These are phyloP conservation scores for Polypterus senegalus DNA, from an alignment of 2,113 vertebrate genomes.

Conservation along the genomic window DNA sequence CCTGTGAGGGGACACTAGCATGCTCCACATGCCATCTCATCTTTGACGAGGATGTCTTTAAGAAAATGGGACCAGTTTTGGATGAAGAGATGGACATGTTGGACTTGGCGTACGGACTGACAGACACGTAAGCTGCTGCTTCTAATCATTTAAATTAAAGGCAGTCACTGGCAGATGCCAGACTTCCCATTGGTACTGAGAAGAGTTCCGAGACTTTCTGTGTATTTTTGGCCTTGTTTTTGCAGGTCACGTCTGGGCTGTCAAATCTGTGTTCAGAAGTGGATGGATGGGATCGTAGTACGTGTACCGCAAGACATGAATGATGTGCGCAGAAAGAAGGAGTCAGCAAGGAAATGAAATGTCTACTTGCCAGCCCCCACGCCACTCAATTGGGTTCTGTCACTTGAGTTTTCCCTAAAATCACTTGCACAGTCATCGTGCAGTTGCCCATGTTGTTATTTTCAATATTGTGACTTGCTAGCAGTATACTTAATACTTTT, in stretches of 20 bases:
- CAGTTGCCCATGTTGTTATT: too few species aligned
- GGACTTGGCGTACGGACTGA: constrained; percentile 54
- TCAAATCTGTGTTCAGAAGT: constrained; percentile 48
- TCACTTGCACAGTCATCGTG: background rate
- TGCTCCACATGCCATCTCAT: constrained; percentile 66
- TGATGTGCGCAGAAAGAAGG: constrained; percentile 31
- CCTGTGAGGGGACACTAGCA: constrained; percentile 52
- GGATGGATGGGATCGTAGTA: constrained; percentile 48
- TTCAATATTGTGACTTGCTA: too few species aligned
- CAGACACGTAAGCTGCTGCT: constrained; percentile 39
- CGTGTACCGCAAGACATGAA: constrained; percentile 39
- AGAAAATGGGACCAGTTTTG: constrained; percentile 35
- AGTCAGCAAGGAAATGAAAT: constrained; percentile 26
- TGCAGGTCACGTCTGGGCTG: constrained; percentile 55
- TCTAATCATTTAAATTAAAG: too few species aligned
- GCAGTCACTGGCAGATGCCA: too few species aligned
- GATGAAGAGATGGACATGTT: constrained; percentile 63
- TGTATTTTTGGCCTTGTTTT: constrained; percentile 12
- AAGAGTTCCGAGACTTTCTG: too few species aligned
- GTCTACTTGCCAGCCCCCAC: background rate
- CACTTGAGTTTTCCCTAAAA: background rate
- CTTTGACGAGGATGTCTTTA: constrained; percentile 44
- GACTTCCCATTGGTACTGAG: too few species aligned
- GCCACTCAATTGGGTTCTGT: background rate
- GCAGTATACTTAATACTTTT: too few species aligned